Evolutionary conservation across 2,113 vertebrate genomes (phyloP).

Genomic region (Greenwoodochromis staneri): DNA sequence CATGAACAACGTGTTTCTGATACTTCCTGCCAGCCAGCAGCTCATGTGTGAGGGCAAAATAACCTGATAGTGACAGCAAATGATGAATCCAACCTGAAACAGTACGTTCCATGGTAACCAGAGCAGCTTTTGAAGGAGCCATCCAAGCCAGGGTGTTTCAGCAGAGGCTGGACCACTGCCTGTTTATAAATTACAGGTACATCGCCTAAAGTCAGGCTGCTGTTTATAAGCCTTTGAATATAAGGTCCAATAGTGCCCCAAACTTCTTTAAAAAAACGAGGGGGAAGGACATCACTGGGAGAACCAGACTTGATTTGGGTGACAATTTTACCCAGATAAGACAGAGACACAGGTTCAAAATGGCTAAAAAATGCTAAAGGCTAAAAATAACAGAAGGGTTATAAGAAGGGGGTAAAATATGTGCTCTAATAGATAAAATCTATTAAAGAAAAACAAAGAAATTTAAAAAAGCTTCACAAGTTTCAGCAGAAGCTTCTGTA

Average conservation of each 20-base stretch:
- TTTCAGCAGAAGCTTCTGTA: not conserved
- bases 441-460: not conserved
- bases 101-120: not conserved
- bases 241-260: not conserved
- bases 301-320: not conserved
- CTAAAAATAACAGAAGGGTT: not conserved
- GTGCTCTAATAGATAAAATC: not conserved
- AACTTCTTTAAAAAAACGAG: rapidly evolving
- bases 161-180: not conserved
- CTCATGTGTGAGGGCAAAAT: not conserved
- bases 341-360: not conserved
- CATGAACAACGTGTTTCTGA: not conserved
- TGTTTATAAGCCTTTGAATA: not conserved
- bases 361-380: not conserved
- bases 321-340: not conserved
- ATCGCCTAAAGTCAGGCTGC: not conserved
- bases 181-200: not conserved
- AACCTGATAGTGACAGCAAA: not conserved
- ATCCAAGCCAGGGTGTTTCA: not conserved
- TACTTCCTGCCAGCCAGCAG: not conserved
- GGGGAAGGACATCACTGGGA: not conserved
- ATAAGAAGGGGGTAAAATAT: not conserved
- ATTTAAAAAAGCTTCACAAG: not conserved
- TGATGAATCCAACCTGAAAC: not conserved
- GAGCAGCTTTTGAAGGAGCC: not conserved